A percentile compares a stretch with the other conserved stretches of the same genome.
Conservation (phyloP, 2,797 vertebrate genomes). For the Sorex maritimensis region DNA sequence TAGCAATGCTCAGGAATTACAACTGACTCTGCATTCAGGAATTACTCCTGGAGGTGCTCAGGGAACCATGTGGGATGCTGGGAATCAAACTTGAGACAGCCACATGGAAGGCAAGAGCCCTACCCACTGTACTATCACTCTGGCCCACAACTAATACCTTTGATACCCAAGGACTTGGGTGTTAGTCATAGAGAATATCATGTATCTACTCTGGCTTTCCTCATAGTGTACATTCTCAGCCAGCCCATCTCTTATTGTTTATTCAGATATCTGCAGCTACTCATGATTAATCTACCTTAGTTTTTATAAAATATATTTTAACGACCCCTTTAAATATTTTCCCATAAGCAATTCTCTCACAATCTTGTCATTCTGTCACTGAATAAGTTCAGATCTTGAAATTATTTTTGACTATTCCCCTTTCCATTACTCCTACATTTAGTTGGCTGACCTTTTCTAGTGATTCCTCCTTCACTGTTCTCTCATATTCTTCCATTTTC, state of each 20-base stretch:
- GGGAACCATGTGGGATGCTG: no score
- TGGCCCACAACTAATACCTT: background rate
- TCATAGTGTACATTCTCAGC: background rate
- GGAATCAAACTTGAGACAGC: no score
- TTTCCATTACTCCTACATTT: background rate
- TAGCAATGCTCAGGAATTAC: no score
- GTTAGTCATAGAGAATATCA: background rate
- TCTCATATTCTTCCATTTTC: background rate
- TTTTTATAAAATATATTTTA: background rate
- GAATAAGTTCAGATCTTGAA: slow-evolving; percentile 6
- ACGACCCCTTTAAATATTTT: slow-evolving; percentile 10
- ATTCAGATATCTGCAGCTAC: background rate
- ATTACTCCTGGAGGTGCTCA: no score
- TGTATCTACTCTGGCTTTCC: background rate
- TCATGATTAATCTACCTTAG: background rate
- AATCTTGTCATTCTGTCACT: background rate
- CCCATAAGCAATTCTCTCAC: background rate
- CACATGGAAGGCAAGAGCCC: no score
- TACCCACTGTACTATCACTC: no score
- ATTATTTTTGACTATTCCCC: background rate
- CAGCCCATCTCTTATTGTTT: background rate
- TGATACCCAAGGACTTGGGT: slow-evolving; percentile 10
- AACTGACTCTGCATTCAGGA: no score
- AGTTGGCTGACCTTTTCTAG: background rate
- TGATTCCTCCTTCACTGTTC: background rate